phyloP scores from a whole-genome alignment of 2,888 invertebrate species.

The Scrobipalpa costella region DNA sequence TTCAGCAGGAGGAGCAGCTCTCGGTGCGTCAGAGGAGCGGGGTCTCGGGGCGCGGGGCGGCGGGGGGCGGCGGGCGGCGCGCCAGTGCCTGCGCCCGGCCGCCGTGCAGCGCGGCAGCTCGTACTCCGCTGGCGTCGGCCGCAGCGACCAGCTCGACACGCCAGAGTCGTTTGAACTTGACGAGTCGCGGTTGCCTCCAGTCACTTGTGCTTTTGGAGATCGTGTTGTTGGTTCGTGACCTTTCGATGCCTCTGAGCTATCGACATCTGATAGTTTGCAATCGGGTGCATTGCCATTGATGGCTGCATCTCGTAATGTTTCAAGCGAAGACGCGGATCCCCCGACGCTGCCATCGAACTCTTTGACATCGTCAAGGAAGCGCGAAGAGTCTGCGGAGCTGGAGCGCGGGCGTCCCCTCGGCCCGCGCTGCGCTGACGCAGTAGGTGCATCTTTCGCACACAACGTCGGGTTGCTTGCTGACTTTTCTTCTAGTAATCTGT shows the following conservation, averaged over 20 bases:
- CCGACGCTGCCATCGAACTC: slow-evolving; percentile 76
- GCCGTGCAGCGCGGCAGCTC: slow-evolving; percentile 82
- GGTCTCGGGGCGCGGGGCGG: slow-evolving; percentile 69
- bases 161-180: slow-evolving; percentile 92
- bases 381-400: slow-evolving; percentile 87
- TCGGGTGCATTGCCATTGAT: slow-evolving; percentile 60
- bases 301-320: slow-evolving; percentile 69
- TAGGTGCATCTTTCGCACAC: slow-evolving; percentile 57
- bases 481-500: slow-evolving; percentile 74
- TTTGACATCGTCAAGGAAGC: slow-evolving; percentile 83
- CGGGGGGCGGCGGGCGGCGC: slow-evolving; percentile 76
- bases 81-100: slow-evolving; percentile 76
- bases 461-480: slow-evolving; percentile 87
- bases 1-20: slow-evolving; percentile 79
- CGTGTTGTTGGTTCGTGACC: slow-evolving; percentile 33
- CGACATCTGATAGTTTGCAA: slow-evolving; percentile 65
- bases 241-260: slow-evolving; percentile 62
- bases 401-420: slow-evolving; percentile 26
- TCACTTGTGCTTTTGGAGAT: slow-evolving; percentile 83
- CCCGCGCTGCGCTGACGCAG: slow-evolving; percentile 24
- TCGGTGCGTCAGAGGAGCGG: slow-evolving; percentile 73
- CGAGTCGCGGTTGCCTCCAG: slow-evolving; percentile 86
- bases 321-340: slow-evolving; percentile 73
- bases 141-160: slow-evolving; percentile 85
- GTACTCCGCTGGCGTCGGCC: slow-evolving; percentile 77